Evolutionary conservation across 2,113 vertebrate genomes (phyloP).

Genomic region (Toxotes jaculatrix): DNA sequence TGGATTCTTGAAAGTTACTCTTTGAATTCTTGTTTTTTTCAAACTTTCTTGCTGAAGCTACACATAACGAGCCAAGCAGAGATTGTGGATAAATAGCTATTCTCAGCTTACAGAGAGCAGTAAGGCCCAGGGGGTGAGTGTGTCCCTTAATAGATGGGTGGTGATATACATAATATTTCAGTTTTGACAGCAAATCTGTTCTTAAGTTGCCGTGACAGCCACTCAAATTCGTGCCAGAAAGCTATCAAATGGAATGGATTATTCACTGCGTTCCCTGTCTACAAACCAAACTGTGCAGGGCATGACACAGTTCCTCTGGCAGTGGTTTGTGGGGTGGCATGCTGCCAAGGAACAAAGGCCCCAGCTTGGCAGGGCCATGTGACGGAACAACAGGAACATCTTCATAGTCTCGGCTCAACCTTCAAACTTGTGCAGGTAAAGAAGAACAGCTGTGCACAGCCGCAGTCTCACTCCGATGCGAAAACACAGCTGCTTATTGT

Average conservation of each 20-base stretch:
- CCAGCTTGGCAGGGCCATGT: conserved; percentile 54
- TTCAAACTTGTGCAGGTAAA: conserved; percentile 55
- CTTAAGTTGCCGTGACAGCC: conserved; percentile 74
- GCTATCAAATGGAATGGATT: conserved; percentile 74
- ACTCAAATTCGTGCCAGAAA: conserved; percentile 66
- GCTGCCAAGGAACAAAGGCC: conserved; percentile 67
- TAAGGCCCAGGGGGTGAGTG: conserved; percentile 24
- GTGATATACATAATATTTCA: conserved; percentile 71
- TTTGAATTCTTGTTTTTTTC: conserved; percentile 38
- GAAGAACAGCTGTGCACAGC: conserved; percentile 49
- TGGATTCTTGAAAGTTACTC: conserved; percentile 36
- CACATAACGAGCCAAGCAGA: conserved; percentile 23
- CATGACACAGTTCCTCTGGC: conserved; percentile 70
- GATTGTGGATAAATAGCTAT: conserved; percentile 50
- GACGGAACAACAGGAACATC: conserved; percentile 63
- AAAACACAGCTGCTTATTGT: conserved; percentile 69
- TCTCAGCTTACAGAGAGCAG: conserved; percentile 41
- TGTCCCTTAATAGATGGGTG: conserved; percentile 64
- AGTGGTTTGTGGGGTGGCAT: conserved; percentile 63
- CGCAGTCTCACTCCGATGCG: conserved; percentile 9
- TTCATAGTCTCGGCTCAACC: conserved; percentile 52
- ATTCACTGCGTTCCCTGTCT: conserved; percentile 60
- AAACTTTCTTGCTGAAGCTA: conserved; percentile 59
- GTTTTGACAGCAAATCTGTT: conserved; percentile 76
- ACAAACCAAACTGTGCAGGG: conserved; percentile 62